Evolutionary conservation across 2,888 invertebrate species (phyloP).

Genomic region (Eretmocerus hayati): DNA sequence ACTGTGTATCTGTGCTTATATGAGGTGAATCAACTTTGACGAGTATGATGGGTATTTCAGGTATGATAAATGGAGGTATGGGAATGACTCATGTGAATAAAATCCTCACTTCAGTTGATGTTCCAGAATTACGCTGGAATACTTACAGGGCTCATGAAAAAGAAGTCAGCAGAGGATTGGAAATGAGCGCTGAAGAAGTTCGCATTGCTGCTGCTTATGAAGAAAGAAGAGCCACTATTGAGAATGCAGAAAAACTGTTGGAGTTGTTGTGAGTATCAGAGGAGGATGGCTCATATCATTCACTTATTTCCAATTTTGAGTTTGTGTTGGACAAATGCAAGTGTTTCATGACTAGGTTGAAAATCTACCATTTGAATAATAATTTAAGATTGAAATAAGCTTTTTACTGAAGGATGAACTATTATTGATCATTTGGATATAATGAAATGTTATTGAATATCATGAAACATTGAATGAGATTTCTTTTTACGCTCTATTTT

Average conservation of each 20-base stretch:
- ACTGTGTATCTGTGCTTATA: background rate
- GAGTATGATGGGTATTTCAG: constrained; percentile 8
- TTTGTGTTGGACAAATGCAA: no score
- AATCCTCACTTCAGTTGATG: constrained; percentile 10
- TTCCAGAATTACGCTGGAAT: constrained; percentile 14
- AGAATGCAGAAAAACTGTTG: constrained; percentile 13
- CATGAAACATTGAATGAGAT: no score
- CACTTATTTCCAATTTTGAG: no score
- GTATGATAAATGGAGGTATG: constrained; percentile 16
- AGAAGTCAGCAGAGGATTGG: constrained; percentile 9
- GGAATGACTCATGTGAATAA: constrained; percentile 20
- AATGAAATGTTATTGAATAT: no score
- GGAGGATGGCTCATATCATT: no score
- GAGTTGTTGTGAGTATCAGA: constrained; percentile 19
- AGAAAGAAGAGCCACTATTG: constrained; percentile 17
- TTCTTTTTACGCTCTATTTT: no score
- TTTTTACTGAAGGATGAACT: no score
- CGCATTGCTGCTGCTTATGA: constrained; percentile 9
- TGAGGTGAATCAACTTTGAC: background rate
- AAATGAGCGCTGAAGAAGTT: constrained; percentile 9
- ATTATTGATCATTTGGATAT: no score
- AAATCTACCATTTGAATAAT: no score
- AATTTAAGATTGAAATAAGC: no score
- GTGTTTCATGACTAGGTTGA: no score
- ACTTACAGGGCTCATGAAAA: constrained; percentile 14